These are phyloP conservation scores for Semnornis frantzii DNA, from an alignment of 2,113 vertebrate species.

Conservation along the genomic window DNA sequence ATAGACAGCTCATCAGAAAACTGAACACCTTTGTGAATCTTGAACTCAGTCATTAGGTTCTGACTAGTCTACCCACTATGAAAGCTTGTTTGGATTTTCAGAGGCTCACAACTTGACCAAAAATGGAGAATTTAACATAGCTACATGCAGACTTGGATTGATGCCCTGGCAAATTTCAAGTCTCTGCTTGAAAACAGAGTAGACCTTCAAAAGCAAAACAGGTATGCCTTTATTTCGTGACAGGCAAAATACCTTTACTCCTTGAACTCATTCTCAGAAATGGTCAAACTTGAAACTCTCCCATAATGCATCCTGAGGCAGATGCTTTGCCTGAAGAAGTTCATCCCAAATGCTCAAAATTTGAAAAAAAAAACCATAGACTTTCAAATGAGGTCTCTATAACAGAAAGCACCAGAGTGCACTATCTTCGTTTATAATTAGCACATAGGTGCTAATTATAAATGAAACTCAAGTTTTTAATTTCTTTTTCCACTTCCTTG, in stretches of 20 bases:
- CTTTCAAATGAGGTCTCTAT: neutral
- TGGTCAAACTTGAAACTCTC: neutral
- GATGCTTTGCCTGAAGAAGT: neutral
- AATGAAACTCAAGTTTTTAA: neutral
- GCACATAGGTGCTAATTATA: no score
- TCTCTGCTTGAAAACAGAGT: constrained; percentile 22
- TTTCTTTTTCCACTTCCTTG: neutral
- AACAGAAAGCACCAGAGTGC: neutral
- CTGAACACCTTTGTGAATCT: neutral
- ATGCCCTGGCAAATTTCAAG: constrained; percentile 24
- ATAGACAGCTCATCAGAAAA: neutral
- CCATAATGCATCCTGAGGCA: neutral
- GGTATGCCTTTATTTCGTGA: neutral
- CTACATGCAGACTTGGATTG: neutral
- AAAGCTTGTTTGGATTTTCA: neutral
- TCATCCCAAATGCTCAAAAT: neutral
- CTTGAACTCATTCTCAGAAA: neutral
- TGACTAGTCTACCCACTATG: neutral
- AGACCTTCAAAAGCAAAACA: neutral
- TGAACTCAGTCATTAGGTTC: neutral
- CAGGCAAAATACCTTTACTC: neutral
- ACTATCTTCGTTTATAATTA: neutral
- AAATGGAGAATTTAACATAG: constrained; percentile 2
- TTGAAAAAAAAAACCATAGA: neutral
- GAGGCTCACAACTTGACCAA: neutral